These are phyloP conservation scores for Callipepla squamata DNA, from an alignment of 2,113 vertebrate species.

Conservation along the genomic window DNA sequence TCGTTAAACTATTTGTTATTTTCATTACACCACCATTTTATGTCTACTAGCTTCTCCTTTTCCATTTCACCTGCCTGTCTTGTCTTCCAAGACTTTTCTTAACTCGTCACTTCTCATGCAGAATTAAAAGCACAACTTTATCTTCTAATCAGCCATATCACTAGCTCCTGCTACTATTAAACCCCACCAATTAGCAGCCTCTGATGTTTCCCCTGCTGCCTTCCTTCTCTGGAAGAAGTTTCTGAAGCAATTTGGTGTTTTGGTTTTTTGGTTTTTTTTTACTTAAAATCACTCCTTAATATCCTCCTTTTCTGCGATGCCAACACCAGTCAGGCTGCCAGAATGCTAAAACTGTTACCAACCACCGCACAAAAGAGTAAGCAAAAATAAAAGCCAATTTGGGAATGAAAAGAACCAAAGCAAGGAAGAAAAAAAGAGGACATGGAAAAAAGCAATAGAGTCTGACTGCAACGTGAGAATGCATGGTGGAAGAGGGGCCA, in stretches of 20 bases:
- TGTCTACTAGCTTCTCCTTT: not conserved
- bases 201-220: not conserved
- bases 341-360: not conserved
- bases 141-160: not conserved
- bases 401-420: conserved; percentile 20
- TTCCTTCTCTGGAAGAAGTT: not conserved
- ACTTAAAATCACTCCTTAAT: not conserved
- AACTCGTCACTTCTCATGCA: not conserved
- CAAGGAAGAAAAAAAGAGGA: not conserved
- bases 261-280: conserved; percentile 29
- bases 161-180: not conserved
- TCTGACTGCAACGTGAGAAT: not conserved
- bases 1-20: not conserved
- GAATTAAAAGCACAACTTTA: not conserved
- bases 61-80: not conserved
- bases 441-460: not conserved
- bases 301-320: not conserved
- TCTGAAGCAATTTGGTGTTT: not conserved
- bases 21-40: not conserved
- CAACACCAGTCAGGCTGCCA: not conserved
- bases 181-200: not conserved
- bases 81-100: not conserved
- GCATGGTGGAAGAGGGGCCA: not conserved
- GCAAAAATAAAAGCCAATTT: not conserved
- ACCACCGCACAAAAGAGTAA: conserved; percentile 1